Percentiles rank a stretch among this genome's conserved stretches.
Evolutionary conservation across 2,888 invertebrate genomes (phyloP).

Genomic region (Chaetoderma sp.): DNA sequence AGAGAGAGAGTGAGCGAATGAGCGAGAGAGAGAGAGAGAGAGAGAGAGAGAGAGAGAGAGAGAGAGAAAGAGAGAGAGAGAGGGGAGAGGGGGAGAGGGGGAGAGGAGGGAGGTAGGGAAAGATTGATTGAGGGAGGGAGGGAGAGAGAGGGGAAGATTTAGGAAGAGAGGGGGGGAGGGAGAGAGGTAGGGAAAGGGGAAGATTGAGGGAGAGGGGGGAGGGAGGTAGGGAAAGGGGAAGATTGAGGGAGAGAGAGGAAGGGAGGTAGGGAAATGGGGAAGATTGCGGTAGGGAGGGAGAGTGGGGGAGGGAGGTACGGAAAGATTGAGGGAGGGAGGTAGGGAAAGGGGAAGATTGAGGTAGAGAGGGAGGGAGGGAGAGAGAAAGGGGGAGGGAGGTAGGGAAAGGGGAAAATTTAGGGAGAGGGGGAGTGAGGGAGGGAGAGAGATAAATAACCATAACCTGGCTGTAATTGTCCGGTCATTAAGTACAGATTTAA

Average conservation of each 20-base stretch:
- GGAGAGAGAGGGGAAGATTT: slow-evolving; percentile 15
- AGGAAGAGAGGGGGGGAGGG: background rate
- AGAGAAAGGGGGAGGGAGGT: too few relatives aligned
- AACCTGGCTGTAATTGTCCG: too few relatives aligned
- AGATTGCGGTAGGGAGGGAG: background rate
- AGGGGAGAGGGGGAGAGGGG: background rate
- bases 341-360: too few relatives aligned
- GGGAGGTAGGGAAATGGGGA: slow-evolving; percentile 5
- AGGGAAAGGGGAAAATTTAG: too few relatives aligned
- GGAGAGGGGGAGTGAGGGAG: too few relatives aligned
- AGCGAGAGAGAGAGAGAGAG: too few relatives aligned
- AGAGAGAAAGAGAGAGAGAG: background rate
- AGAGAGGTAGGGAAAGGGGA: background rate
- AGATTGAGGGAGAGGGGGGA: slow-evolving; percentile 5
- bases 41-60: background rate
- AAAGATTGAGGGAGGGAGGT: background rate
- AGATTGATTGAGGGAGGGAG: slow-evolving; percentile 4
- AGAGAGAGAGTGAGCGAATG: background rate
- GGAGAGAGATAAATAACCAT: too few relatives aligned
- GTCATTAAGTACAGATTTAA: too few relatives aligned
- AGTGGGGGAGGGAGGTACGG: background rate
- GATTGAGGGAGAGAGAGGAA: background rate
- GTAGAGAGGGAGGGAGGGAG: too few relatives aligned
- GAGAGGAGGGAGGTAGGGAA: background rate
- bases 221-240: background rate